Percentiles rank a stretch among this genome's conserved stretches.
These are phyloP conservation scores for Nemurella pictetii DNA, from an alignment of 2,888 invertebrate genomes.

Conservation along the genomic window DNA sequence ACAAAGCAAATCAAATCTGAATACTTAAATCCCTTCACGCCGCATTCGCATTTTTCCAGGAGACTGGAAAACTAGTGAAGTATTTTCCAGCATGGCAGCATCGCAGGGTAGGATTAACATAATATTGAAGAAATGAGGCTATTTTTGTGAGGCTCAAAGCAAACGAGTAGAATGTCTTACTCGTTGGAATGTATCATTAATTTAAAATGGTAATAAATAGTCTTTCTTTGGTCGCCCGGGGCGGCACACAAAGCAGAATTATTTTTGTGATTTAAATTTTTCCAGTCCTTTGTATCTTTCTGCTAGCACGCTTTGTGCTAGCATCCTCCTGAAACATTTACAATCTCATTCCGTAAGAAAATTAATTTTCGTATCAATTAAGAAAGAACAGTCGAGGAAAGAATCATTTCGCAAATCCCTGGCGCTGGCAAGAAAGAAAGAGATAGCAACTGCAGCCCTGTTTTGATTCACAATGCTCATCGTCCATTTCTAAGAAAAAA, in stretches of 20 bases:
- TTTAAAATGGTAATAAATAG: constrained; percentile 14
- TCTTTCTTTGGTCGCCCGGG: background rate
- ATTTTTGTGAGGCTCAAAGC: background rate
- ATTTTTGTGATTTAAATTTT: constrained; percentile 19
- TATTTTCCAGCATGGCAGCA: too few relatives aligned
- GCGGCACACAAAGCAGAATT: constrained; percentile 8
- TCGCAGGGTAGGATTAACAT: too few relatives aligned
- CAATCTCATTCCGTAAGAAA: background rate
- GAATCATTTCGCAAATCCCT: background rate
- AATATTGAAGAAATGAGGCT: background rate
- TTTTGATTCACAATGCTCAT: too few relatives aligned
- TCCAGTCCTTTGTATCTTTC: background rate
- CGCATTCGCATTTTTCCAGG: too few relatives aligned
- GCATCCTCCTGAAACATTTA: background rate
- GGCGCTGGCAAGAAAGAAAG: too few relatives aligned
- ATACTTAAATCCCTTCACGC: too few relatives aligned
- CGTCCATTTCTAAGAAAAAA: background rate
- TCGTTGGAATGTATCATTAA: constrained; percentile 6
- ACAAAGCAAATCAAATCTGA: too few relatives aligned
- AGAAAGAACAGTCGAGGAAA: background rate
- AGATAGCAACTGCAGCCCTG: too few relatives aligned
- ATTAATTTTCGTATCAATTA: background rate
- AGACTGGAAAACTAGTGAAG: too few relatives aligned
- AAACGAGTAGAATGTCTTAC: background rate
- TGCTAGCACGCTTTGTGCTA: background rate